These are phyloP conservation scores for Zeus faber DNA, from an alignment of 2,113 vertebrate genomes.

Conservation along the genomic window DNA sequence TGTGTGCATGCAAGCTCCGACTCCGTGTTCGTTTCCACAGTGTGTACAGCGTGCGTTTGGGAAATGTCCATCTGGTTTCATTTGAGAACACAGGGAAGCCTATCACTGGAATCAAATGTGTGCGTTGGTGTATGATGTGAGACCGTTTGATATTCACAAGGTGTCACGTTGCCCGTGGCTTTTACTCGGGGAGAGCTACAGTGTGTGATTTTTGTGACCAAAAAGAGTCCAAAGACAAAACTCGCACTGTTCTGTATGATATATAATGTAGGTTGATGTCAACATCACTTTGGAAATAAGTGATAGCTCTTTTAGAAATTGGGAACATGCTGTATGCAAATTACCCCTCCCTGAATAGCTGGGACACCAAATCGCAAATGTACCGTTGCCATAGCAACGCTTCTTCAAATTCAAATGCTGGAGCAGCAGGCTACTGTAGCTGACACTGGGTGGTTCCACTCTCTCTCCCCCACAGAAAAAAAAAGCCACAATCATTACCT, in stretches of 20 bases:
- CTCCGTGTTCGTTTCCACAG: constrained; percentile 22
- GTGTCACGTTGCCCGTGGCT: background rate
- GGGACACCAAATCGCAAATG: constrained; percentile 34
- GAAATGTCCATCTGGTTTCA: constrained; percentile 45
- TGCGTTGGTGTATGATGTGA: background rate
- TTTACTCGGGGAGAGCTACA: background rate
- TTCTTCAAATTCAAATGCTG: constrained; percentile 41
- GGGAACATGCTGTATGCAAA: constrained; percentile 32
- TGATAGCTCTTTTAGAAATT: constrained; percentile 4
- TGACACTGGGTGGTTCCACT: constrained; percentile 40
- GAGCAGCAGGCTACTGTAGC: constrained; percentile 29
- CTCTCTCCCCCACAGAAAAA: background rate
- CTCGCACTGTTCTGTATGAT: too few relatives aligned
- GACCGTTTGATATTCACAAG: too few relatives aligned
- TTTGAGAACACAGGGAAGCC: constrained; percentile 19
- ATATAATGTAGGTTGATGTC: background rate
- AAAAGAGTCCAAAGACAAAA: background rate
- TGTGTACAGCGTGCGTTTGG: constrained; percentile 37
- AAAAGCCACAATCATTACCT: constrained; percentile 56
- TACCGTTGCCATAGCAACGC: constrained; percentile 45
- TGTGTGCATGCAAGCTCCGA: background rate
- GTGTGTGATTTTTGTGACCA: background rate
- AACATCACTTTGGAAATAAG: constrained; percentile 9
- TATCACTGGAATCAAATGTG: too few relatives aligned
- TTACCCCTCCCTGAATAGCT: constrained; percentile 11